Conservation (phyloP, 1,140 invertebrate genomes). For the Calliopsis andreniformis region DNA sequence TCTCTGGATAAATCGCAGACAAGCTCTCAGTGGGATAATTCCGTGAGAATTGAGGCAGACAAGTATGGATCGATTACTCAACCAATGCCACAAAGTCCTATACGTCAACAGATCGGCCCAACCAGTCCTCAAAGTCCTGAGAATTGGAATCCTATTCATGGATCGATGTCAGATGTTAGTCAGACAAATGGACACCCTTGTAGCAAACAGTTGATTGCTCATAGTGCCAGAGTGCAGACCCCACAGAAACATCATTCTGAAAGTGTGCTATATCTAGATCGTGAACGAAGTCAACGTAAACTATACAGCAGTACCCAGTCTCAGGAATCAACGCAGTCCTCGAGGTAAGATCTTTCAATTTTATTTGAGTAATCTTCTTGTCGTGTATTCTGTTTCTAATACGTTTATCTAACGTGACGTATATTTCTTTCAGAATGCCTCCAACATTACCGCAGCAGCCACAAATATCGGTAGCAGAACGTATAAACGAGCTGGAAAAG, state of each 20-base stretch:
- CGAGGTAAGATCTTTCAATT: constrained; percentile 48
- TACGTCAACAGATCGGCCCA: constrained; percentile 50
- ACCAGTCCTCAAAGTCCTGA: constrained; percentile 54
- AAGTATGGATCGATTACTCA: constrained; percentile 62
- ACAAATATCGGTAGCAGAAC: constrained; percentile 87
- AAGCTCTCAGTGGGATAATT: constrained; percentile 62
- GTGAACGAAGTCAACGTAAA: constrained; percentile 76
- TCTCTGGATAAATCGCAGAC: constrained; percentile 52
- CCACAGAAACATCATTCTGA: constrained; percentile 91
- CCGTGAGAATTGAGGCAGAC: constrained; percentile 56
- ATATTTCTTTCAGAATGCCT: constrained; percentile 65
- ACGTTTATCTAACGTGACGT: not conserved
- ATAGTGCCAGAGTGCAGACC: constrained; percentile 89
- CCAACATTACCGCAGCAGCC: constrained; percentile 79
- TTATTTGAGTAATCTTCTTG: not conserved
- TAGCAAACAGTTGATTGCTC: constrained; percentile 87
- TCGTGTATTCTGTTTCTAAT: not conserved
- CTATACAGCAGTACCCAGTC: constrained; percentile 76
- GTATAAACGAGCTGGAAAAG: constrained; percentile 88
- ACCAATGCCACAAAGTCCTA: constrained; percentile 66
- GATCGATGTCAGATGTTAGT: constrained; percentile 74
- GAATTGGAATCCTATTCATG: constrained; percentile 71
- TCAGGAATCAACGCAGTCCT: constrained; percentile 58
- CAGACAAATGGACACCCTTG: constrained; percentile 68
- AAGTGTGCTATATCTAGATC: constrained; percentile 87